Percentiles rank a stretch among this genome's conserved stretches.
Evolutionary conservation across 2,888 invertebrate species (phyloP).

Genomic region (Leptopterna dolabrata): DNA sequence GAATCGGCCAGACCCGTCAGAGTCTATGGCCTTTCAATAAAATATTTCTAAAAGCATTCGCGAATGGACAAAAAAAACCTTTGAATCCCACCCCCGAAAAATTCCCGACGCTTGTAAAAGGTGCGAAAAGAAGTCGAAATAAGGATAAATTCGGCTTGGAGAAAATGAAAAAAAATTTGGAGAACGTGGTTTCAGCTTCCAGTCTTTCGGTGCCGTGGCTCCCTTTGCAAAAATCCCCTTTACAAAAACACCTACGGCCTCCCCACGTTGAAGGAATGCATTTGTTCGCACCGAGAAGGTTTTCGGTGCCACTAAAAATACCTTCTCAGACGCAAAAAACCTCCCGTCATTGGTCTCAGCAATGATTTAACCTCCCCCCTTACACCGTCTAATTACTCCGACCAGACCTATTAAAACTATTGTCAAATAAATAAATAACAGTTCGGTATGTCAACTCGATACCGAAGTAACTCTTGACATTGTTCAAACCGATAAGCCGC

Average conservation of each 20-base stretch:
- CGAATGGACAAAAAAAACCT: background rate
- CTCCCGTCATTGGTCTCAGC: background rate
- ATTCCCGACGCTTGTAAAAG: conserved; percentile 17
- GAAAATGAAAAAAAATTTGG: background rate
- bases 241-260: background rate
- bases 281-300: background rate
- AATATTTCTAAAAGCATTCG: background rate
- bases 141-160: background rate
- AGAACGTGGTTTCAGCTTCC: background rate
- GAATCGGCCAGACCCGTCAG: background rate
- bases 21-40: background rate
- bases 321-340: background rate
- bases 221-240: background rate
- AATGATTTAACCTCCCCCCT: background rate
- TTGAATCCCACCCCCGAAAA: background rate
- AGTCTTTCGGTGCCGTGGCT: background rate
- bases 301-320: background rate
- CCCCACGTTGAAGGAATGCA: background rate
- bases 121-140: background rate
- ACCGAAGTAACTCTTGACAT: background rate
- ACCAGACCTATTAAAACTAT: background rate
- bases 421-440: background rate
- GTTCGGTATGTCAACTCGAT: background rate
- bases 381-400: conserved; percentile 18
- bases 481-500: background rate